These are phyloP conservation scores for Bradypodion ventrale DNA, from an alignment of 2,797 vertebrate genomes.

Conservation along the genomic window DNA sequence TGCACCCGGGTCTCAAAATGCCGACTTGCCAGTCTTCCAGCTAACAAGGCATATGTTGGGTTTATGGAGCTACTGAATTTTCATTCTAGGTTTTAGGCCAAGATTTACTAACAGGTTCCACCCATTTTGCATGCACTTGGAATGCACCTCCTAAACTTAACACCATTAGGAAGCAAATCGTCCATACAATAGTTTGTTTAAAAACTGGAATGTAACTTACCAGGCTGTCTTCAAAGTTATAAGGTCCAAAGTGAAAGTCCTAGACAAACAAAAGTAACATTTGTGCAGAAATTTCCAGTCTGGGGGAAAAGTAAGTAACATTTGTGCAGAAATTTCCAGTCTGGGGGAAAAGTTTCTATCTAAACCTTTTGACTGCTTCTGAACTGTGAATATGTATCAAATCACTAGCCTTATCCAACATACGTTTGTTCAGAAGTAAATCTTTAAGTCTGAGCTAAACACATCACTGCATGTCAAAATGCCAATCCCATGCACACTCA, in stretches of 20 bases:
- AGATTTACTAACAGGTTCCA: too few relatives aligned
- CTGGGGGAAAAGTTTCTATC: background rate
- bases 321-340: constrained; percentile 4
- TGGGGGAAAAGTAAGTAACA: too few relatives aligned
- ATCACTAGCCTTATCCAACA: background rate
- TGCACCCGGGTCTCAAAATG: too few relatives aligned
- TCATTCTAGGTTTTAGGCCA: background rate
- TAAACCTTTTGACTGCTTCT: background rate
- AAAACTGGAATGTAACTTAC: constrained; percentile 19
- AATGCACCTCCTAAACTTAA: background rate
- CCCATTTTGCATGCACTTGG: background rate
- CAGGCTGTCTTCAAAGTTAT: constrained; percentile 24
- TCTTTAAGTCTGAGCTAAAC: background rate
- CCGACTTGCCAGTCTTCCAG: too few relatives aligned
- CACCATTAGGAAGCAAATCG: background rate
- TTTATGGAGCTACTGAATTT: background rate
- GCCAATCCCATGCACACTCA: background rate
- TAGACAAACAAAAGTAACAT: constrained; percentile 37
- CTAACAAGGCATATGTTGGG: too few relatives aligned
- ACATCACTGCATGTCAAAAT: too few relatives aligned
- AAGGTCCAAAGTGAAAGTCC: constrained; percentile 33
- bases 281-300: constrained; percentile 15
- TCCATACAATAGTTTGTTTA: background rate
- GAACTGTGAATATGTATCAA: background rate
- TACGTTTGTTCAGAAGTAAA: background rate